Evolutionary conservation across 2,888 invertebrate species (phyloP).

Genomic region (Osedax frankpressi): DNA sequence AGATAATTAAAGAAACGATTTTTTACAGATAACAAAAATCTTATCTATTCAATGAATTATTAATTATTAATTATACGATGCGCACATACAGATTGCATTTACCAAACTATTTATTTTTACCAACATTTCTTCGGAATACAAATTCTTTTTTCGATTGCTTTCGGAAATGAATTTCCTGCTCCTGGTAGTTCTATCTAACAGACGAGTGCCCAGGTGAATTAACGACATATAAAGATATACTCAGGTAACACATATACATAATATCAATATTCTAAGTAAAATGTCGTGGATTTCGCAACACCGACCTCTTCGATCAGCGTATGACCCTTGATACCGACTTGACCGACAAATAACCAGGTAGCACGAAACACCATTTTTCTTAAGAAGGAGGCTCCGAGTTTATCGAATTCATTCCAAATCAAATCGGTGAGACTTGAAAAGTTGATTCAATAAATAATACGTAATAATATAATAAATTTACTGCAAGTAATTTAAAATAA

Average conservation of each 20-base stretch:
- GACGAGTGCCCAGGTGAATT: too few species aligned
- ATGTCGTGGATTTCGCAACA: background rate
- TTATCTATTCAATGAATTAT: too few species aligned
- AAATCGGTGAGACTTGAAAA: background rate
- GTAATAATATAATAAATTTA: too few species aligned
- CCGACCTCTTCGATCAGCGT: constrained; percentile 27
- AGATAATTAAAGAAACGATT: too few species aligned
- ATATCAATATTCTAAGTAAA: too few species aligned
- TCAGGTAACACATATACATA: too few species aligned
- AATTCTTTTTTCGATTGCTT: constrained; percentile 43
- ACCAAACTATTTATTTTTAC: constrained; percentile 22
- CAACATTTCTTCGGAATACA: constrained; percentile 47
- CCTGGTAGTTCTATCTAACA: constrained; percentile 39
- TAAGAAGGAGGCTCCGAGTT: constrained; percentile 50
- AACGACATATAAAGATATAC: too few species aligned
- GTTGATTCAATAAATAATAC: too few species aligned
- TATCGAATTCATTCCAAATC: constrained; percentile 38
- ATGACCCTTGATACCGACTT: constrained; percentile 49
- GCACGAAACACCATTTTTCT: constrained; percentile 52
- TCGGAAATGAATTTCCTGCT: constrained; percentile 43
- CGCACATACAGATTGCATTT: too few species aligned
- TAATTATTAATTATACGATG: too few species aligned
- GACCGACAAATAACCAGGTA: constrained; percentile 51
- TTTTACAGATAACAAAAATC: too few species aligned
- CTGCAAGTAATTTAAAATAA: too few species aligned